These are phyloP conservation scores for Ochlodes sylvanus DNA, from an alignment of 2,888 invertebrate genomes.

Conservation along the genomic window DNA sequence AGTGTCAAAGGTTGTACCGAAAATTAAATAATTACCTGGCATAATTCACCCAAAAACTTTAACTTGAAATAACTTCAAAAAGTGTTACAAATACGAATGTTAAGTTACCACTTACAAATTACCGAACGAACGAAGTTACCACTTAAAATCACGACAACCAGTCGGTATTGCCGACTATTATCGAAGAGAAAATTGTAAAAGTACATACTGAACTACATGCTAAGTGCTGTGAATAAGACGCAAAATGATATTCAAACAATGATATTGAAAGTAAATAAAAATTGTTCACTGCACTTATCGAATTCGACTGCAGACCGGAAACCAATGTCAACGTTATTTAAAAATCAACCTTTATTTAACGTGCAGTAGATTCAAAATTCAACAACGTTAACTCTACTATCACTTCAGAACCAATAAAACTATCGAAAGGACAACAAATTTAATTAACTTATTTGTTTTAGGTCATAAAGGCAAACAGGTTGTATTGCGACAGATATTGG, in stretches of 20 bases:
- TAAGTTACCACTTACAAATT: too few relatives aligned
- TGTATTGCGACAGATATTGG: not conserved
- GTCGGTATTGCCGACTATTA: too few relatives aligned
- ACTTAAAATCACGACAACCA: too few relatives aligned
- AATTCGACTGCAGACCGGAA: not conserved
- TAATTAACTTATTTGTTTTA: slow-evolving; percentile 5
- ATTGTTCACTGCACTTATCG: not conserved
- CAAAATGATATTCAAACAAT: not conserved
- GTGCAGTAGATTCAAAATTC: not conserved
- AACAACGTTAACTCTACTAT: not conserved
- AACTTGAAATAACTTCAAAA: too few relatives aligned
- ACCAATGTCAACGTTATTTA: not conserved
- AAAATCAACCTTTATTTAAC: not conserved
- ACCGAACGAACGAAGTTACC: too few relatives aligned
- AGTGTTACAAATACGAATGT: too few relatives aligned
- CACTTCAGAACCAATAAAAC: slow-evolving; percentile 3
- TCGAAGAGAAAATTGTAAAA: too few relatives aligned
- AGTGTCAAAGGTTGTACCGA: too few relatives aligned
- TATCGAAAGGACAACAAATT: not conserved
- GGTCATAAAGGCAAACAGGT: slow-evolving; percentile 3
- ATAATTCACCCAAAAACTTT: too few relatives aligned
- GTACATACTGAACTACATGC: not conserved
- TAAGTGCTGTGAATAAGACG: not conserved
- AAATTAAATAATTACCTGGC: too few relatives aligned
- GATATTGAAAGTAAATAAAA: not conserved